Percentiles rank a stretch among this genome's conserved stretches.
Evolutionary conservation across 2,113 vertebrate species (phyloP).

Genomic region (Brachypteracias leptosomus): DNA sequence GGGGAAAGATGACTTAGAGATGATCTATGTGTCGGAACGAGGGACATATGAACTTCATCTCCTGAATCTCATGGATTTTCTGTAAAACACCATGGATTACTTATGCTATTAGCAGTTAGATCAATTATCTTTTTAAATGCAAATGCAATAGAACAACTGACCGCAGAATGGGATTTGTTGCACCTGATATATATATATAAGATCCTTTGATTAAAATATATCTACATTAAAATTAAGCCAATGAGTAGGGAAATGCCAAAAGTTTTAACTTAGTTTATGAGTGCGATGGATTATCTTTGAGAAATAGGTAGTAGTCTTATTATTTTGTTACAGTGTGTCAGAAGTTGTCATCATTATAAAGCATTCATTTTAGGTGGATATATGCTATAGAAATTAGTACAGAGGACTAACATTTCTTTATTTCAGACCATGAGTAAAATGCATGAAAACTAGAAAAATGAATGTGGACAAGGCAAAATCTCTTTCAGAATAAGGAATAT

Average conservation of each 20-base stretch:
- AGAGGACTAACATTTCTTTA: not conserved
- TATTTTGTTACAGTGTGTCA: not conserved
- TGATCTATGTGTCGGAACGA: not conserved
- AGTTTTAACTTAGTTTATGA: not conserved
- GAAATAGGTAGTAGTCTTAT: not conserved
- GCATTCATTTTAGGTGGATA: not conserved
- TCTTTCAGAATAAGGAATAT: not conserved
- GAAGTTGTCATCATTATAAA: not conserved
- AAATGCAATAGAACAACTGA: not conserved
- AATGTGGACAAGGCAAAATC: not conserved
- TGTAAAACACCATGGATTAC: not conserved
- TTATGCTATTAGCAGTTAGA: not conserved
- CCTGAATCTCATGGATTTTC: not conserved
- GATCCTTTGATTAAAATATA: not conserved
- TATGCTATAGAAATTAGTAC: not conserved
- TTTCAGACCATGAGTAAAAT: not conserved
- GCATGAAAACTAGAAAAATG: not conserved
- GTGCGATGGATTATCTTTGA: not conserved
- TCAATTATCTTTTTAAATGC: not conserved
- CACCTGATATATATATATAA: not conserved
- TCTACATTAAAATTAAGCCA: not conserved
- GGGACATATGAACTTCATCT: not conserved
- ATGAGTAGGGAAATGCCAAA: not conserved
- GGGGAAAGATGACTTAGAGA: not conserved
- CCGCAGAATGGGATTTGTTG: not conserved